Evolutionary conservation across 2,113 vertebrate species (phyloP), one percentile per base, ranked within the genome.

Genomic region (Ariopsis seemanni): DNA sequence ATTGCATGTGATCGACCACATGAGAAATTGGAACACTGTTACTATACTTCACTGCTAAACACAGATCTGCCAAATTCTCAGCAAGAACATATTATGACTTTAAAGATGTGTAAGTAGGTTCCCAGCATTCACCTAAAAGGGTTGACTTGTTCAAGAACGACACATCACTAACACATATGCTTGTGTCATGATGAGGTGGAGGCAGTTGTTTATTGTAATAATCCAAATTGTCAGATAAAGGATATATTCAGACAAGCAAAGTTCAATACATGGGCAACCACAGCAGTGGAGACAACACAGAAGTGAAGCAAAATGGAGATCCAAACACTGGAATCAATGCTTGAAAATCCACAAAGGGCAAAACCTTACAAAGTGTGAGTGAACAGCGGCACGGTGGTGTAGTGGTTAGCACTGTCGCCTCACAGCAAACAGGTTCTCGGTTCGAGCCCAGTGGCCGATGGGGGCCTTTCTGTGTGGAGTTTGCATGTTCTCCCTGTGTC

Each of bases 21-120:
- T 71, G 7, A 71, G 67, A 71, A 74, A 22, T 77, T 52, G 4
- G 1, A 77, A 52, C 20, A 77, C 48, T 52, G 48, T 10, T 25
- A 22, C 48, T 22, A 74, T 20, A 74, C 34, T 0, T 9, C 11
- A 20, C 18, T 50, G 77, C 25, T 60, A 14, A 58, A 81, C 55
- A 81, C 27, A 81, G 9, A 81, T 14, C 55, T 80, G 75, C 20
- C 72, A 78, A n/a, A 78, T 53, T 55, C 53, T 79, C 53, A 57
- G 25, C n/a, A 8, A 55, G 53, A 27, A 79, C 25, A 27, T 27
- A 27, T 57, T 17, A 79, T 57, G 7, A 7, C 52, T 75, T n/a
- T 30, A 30, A 2, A 30, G 52, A 78, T 53, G 27, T n/a, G 50
- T 25, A 53, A 53, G 25, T 78, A 14, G 10, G 74, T 10, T 48